These are phyloP conservation scores for Gobio occitaniae DNA, from an alignment of 2,797 vertebrate genomes.

Conservation along the genomic window DNA sequence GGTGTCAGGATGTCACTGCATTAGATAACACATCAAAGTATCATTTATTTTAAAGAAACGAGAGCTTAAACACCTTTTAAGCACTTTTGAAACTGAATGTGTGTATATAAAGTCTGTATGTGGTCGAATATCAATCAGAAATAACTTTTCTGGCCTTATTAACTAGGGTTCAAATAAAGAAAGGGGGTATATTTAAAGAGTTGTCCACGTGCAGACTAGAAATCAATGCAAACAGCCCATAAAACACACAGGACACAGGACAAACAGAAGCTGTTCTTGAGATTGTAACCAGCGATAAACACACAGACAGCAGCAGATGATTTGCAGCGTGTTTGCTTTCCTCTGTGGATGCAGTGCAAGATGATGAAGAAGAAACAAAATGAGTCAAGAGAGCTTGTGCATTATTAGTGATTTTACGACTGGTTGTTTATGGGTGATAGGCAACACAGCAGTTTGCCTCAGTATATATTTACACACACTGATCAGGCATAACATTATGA, in stretches of 20 bases:
- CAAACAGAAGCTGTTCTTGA: constrained; percentile 4
- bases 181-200: constrained; percentile 6
- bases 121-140: background rate
- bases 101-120: background rate
- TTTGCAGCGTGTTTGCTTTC: background rate
- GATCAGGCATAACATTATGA: too few relatives aligned
- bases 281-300: constrained; percentile 1
- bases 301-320: background rate
- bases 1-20: background rate
- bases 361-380: background rate
- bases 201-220: background rate
- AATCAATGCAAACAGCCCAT: constrained; percentile 16
- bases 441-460: background rate
- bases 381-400: background rate
- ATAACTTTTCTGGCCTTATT: background rate
- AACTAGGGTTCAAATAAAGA: background rate
- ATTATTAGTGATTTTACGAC: background rate
- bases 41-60: background rate
- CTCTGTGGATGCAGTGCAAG: background rate
- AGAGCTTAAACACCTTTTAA: background rate
- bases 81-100: background rate
- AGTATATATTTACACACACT: too few relatives aligned
- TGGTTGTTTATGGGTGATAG: background rate
- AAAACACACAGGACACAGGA: background rate
- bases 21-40: background rate